Percentiles rank a stretch among this genome's conserved stretches.
Conservation (phyloP, 2,797 vertebrate species). For the Knipowitschia caucasica region DNA sequence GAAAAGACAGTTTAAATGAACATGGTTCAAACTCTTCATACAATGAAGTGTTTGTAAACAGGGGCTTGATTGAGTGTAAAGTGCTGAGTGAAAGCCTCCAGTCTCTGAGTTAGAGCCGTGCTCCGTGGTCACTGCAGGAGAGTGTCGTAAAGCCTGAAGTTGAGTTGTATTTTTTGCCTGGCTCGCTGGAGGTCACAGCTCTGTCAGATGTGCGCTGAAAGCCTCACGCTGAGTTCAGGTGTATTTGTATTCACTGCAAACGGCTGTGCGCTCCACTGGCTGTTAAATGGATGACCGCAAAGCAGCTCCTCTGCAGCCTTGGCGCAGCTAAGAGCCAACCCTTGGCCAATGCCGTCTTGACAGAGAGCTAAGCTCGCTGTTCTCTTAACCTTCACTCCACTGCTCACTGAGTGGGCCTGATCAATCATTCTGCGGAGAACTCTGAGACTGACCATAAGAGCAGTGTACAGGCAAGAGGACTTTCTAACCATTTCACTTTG, state of each 20-base stretch:
- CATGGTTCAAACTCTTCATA: not conserved
- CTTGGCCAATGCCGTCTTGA: conserved; percentile 42
- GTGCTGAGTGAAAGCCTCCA: conserved; percentile 12
- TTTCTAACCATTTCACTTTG: not conserved
- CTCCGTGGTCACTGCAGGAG: conserved; percentile 18
- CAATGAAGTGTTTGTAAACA: not conserved
- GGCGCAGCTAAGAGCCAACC: conserved; percentile 42
- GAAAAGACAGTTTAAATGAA: not conserved
- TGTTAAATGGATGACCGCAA: conserved; percentile 47
- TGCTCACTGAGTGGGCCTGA: conserved; percentile 19
- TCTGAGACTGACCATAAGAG: conserved; percentile 5
- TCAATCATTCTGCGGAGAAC: conserved; percentile 20
- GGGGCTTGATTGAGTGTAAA: not conserved
- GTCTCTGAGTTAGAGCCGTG: conserved; percentile 10
- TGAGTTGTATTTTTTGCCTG: conserved; percentile 31
- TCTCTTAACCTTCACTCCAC: conserved; percentile 61
- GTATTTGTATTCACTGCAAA: conserved; percentile 48
- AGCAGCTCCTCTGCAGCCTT: conserved; percentile 41
- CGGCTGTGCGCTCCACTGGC: conserved; percentile 26
- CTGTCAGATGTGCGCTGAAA: conserved; percentile 38
- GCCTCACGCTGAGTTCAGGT: conserved; percentile 30
- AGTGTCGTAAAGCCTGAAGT: conserved; percentile 10
- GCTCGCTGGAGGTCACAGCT: conserved; percentile 17
- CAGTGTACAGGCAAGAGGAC: not conserved
- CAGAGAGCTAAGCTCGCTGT: conserved; percentile 55